Evolutionary conservation across 1,140 invertebrate genomes (phyloP).

Genomic region (Chrysoperla carnea): DNA sequence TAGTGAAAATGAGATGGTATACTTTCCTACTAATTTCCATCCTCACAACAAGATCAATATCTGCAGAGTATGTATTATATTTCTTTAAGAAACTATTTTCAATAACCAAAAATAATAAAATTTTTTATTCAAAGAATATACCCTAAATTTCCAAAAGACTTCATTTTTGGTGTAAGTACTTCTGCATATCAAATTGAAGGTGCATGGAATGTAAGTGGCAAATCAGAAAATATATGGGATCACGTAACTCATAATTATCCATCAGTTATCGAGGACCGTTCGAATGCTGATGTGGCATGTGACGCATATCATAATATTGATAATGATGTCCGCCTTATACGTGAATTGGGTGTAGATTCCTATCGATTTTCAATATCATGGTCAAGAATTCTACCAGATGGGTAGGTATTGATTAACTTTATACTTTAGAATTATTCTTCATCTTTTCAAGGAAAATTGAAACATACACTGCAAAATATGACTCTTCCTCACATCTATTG

Average conservation of each 20-base stretch:
- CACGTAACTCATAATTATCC: background rate
- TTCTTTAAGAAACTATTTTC: too few relatives aligned
- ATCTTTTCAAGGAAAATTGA: too few relatives aligned
- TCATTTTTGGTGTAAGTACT: constrained; percentile 25
- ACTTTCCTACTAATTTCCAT: too few relatives aligned
- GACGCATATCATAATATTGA: constrained; percentile 22
- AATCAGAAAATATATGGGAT: background rate
- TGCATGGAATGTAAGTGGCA: constrained; percentile 30
- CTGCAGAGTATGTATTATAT: too few relatives aligned
- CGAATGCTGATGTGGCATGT: constrained; percentile 20
- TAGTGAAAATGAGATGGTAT: too few relatives aligned
- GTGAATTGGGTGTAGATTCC: constrained; percentile 25
- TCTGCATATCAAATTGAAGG: constrained; percentile 29
- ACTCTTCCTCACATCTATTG: too few relatives aligned
- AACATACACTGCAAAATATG: too few relatives aligned
- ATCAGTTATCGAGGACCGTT: background rate
- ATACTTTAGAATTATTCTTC: too few relatives aligned
- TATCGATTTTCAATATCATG: constrained; percentile 42
- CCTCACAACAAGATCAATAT: too few relatives aligned
- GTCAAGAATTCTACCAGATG: constrained; percentile 21
- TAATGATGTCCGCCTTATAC: constrained; percentile 29
- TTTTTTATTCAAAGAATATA: too few relatives aligned
- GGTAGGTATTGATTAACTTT: too few relatives aligned
- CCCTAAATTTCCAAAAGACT: constrained; percentile 16
- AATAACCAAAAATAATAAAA: too few relatives aligned